Percentiles rank a stretch among this genome's conserved stretches.
phyloP scores from a whole-genome alignment of 2,888 invertebrate genomes.

The Sialis lutaria region DNA sequence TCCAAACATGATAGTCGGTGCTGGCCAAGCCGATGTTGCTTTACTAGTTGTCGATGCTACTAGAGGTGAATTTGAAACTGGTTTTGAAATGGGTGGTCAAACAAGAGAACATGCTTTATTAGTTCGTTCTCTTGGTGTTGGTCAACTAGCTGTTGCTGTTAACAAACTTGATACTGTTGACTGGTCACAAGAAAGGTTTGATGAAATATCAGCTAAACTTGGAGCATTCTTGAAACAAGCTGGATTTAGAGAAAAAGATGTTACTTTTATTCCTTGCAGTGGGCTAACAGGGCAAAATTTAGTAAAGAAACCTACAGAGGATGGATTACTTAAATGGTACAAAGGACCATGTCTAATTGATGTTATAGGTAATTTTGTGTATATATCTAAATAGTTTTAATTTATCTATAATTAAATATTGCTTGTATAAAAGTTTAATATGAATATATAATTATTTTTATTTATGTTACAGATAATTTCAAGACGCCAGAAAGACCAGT shows the following conservation, averaged over 20 bases:
- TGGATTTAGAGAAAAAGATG: constrained; percentile 75
- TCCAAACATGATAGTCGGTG: constrained; percentile 98
- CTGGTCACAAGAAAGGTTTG: constrained; percentile 83
- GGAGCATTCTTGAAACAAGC: constrained; percentile 74
- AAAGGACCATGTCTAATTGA: constrained; percentile 68
- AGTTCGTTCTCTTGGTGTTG: constrained; percentile 77
- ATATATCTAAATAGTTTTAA: neutral
- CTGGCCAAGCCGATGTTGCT: constrained; percentile 96
- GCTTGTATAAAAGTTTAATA: too few relatives aligned
- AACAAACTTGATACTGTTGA: constrained; percentile 94
- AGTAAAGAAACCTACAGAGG: constrained; percentile 44
- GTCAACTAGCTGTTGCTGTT: constrained; percentile 84
- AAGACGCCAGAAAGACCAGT: constrained; percentile 75
- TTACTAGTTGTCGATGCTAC: constrained; percentile 91
- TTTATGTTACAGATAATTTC: constrained; percentile 45
- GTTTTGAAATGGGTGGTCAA: constrained; percentile 95
- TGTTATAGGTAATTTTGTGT: constrained; percentile 49
- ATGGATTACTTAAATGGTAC: constrained; percentile 55
- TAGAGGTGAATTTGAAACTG: constrained; percentile 96
- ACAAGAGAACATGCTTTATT: constrained; percentile 93
- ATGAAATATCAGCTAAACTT: constrained; percentile 72
- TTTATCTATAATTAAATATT: too few relatives aligned
- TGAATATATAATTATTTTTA: constrained; percentile 2
- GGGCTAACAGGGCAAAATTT: constrained; percentile 94
- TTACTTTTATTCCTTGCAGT: constrained; percentile 85